Base-by-base conservation (phyloP, 2,888 invertebrate genomes). In the Podotricha telesiphe region DNA sequence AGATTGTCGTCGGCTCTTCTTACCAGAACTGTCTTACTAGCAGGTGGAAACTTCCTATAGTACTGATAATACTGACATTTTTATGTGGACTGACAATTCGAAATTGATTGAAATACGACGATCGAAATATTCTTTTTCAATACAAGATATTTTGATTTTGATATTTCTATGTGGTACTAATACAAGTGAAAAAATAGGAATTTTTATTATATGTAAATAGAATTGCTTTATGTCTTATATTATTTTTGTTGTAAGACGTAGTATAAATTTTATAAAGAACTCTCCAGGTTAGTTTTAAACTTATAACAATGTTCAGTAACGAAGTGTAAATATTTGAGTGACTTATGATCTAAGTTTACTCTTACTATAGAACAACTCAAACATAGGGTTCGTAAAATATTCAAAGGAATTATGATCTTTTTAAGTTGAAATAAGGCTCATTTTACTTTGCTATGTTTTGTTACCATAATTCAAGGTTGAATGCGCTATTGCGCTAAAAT, bases 301-400 rank as follows among this genome's bases (percentile, higher is more conserved):
- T 67, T 59, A 20, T 53, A 62, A 67, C 53, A 53, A 61, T 61
- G 53, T 62, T 67, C 61, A 55, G 53, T 67, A 62, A 67, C 47
- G 67, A 67, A 61, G 45, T 62, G 67, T 67, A 61, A 62, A 62
- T 62, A 59, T 66, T 53, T 56, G 45, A 61, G 37, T 62, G 51
- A 53, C 67, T 61, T 61, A 67, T 42, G 22, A 56, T 34, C 37
- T 47, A 53, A 20, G 48, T 51, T 67, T 67, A 59, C 66, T 67
- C 42, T 51, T 51, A 19, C 59, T 22, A 61, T 42, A 20, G 51
- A 42, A 67, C 47, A 62, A 37, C 37, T 58, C 51, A 53, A 55
- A 61, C 34, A 53, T 34, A 53, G 58, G 59, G 67, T 47, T 40
- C 28, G 34, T 17, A 42, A 40, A 67, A 53, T 45, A n/a, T n/a